Percentiles rank a stretch among this genome's conserved stretches.
These are phyloP conservation scores for Neofelis nebulosa DNA, from an alignment of 2,113 vertebrate species.

Conservation along the genomic window DNA sequence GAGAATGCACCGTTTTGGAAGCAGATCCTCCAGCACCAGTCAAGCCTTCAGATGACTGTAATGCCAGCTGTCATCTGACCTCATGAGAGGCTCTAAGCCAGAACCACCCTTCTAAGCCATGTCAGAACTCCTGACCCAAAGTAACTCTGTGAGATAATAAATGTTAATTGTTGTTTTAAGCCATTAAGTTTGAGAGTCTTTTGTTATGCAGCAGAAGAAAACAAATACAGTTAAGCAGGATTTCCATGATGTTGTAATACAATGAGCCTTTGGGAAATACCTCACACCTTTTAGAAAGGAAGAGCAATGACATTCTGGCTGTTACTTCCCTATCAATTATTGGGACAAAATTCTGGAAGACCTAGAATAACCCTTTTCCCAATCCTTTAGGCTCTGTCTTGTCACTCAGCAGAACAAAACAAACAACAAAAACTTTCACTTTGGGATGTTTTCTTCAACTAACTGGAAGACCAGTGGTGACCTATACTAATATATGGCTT, in stretches of 20 bases:
- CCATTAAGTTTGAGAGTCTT: background rate
- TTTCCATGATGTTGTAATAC: background rate
- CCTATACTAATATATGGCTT: background rate
- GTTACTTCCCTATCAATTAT: background rate
- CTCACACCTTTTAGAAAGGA: background rate
- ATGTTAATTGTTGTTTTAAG: background rate
- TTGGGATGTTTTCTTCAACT: background rate
- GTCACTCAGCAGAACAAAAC: slow-evolving; percentile 10
- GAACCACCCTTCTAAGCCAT: background rate
- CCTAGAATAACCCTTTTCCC: background rate
- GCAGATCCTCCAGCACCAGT: background rate
- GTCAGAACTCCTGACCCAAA: background rate
- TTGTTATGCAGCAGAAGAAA: background rate
- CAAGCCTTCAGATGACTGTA: background rate
- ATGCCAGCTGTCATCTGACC: background rate
- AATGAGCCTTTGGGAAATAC: background rate
- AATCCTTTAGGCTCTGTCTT: background rate
- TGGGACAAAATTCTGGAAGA: background rate
- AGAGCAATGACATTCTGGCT: background rate
- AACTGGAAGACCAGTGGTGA: background rate
- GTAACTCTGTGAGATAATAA: background rate
- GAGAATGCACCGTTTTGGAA: background rate
- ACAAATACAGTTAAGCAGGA: background rate
- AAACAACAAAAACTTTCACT: background rate
- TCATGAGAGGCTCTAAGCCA: background rate